Evolutionary conservation across 92 coral and sea anemone species (phyloP).

Genomic region (Zoanthus gigantus): DNA sequence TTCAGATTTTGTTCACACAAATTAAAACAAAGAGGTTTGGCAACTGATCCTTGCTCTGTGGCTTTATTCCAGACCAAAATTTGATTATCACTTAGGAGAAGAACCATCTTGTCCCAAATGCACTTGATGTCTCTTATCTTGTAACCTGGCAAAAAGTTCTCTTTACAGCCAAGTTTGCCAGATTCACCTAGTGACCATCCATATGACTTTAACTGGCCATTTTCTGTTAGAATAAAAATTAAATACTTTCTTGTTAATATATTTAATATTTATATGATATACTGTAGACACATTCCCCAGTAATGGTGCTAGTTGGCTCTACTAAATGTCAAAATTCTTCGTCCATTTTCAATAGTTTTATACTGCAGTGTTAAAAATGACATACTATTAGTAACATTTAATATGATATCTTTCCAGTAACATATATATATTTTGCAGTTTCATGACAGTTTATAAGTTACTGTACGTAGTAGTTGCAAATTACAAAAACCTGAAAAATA

Average conservation of each 20-base stretch:
- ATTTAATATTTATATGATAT: too few species aligned
- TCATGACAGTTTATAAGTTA: too few species aligned
- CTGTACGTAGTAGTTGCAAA: too few species aligned
- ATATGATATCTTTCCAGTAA: too few species aligned
- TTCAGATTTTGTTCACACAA: slow-evolving; percentile 24
- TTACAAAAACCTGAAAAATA: too few species aligned
- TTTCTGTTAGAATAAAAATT: background rate
- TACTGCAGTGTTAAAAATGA: too few species aligned
- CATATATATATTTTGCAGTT: too few species aligned
- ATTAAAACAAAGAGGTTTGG: slow-evolving; percentile 3
- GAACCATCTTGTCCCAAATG: slow-evolving; percentile 65
- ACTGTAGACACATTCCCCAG: too few species aligned
- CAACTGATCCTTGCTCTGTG: slow-evolving; percentile 43
- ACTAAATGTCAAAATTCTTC: too few species aligned
- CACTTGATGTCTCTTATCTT: slow-evolving; percentile 57
- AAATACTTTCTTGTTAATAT: background rate
- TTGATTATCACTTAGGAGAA: slow-evolving; percentile 60
- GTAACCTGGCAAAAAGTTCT: slow-evolving; percentile 62
- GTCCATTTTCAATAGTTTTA: too few species aligned
- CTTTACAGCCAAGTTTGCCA: slow-evolving; percentile 35
- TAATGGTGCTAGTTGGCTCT: too few species aligned
- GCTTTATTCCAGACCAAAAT: slow-evolving; percentile 70
- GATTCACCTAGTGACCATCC: slow-evolving; percentile 76
- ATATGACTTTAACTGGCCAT: slow-evolving; percentile 6
- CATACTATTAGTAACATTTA: too few species aligned